phyloP scores from a whole-genome alignment of 1,140 invertebrate genomes.

The Drosophila rhopaloa region DNA sequence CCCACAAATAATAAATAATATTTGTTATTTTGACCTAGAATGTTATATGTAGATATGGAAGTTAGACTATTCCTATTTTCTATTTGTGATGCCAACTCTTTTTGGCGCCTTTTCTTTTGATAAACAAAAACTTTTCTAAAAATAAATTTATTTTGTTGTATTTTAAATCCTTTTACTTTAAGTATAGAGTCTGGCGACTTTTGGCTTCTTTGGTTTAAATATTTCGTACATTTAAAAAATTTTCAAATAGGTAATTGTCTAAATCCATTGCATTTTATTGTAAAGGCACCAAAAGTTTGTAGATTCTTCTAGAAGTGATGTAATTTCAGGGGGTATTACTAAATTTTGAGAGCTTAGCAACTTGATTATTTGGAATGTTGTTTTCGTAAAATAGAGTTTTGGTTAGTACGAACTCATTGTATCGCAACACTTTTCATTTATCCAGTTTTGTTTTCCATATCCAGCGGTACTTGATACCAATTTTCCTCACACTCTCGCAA shows the following conservation, averaged over 20 bases:
- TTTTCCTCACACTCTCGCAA: not conserved
- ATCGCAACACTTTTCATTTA: not conserved
- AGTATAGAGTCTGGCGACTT: too few relatives aligned
- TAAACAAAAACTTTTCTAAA: not conserved
- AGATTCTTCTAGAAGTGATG: constrained; percentile 18
- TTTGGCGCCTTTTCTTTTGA: constrained; percentile 5
- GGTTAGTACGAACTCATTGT: not conserved
- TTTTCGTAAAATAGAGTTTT: not conserved
- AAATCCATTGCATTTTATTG: too few relatives aligned
- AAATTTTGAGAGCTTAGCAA: too few relatives aligned
- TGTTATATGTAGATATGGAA: not conserved
- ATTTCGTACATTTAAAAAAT: too few relatives aligned
- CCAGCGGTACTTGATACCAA: not conserved
- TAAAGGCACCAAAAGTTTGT: not conserved
- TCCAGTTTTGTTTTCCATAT: not conserved
- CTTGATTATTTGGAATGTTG: not conserved
- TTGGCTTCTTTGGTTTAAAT: too few relatives aligned
- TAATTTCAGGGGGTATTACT: not conserved
- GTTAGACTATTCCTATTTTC: not conserved
- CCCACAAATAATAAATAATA: too few relatives aligned
- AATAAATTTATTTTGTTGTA: not conserved
- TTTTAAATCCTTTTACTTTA: not conserved
- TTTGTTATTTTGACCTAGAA: not conserved
- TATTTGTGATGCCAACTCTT: not conserved
- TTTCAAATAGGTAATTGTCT: not conserved